A percentile compares a stretch with the other conserved stretches of the same genome.
Conservation (phyloP, 2,797 vertebrate species). For the Myotis planiceps region DNA sequence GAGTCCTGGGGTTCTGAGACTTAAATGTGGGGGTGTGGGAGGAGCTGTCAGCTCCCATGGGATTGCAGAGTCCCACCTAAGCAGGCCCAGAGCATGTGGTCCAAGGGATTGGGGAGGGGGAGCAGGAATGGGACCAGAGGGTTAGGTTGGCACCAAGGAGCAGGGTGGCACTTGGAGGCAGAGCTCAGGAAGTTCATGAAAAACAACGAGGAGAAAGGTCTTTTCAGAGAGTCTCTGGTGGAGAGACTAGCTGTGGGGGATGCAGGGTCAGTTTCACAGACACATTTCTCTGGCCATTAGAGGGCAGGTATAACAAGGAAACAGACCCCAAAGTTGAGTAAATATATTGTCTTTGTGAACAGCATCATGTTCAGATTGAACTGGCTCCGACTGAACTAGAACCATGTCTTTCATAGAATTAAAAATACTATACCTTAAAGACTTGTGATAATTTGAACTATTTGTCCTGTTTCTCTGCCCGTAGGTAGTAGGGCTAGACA, state of each 20-base stretch:
- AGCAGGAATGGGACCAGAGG: neutral
- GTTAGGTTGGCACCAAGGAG: neutral
- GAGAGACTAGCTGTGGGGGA: neutral
- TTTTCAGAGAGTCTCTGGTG: neutral
- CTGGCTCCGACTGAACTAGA: neutral
- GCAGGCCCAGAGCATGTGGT: neutral
- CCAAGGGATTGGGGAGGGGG: neutral
- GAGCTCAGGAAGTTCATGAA: neutral
- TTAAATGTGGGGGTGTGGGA: accelerated
- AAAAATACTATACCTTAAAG: neutral
- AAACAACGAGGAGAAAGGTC: neutral
- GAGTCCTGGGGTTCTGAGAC: neutral
- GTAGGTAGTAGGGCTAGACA: neutral
- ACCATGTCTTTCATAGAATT: neutral
- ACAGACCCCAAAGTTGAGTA: neutral
- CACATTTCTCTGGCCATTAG: neutral
- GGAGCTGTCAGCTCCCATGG: neutral
- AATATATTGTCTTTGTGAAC: neutral
- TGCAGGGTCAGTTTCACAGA: neutral
- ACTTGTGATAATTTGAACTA: neutral
- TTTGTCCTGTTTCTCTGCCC: neutral
- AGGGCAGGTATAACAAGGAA: neutral
- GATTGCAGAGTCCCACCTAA: neutral
- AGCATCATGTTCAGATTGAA: neutral
- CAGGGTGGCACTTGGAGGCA: accelerated